These are phyloP conservation scores for Leptopterna dolabrata DNA, from an alignment of 2,888 invertebrate genomes.

Conservation along the genomic window DNA sequence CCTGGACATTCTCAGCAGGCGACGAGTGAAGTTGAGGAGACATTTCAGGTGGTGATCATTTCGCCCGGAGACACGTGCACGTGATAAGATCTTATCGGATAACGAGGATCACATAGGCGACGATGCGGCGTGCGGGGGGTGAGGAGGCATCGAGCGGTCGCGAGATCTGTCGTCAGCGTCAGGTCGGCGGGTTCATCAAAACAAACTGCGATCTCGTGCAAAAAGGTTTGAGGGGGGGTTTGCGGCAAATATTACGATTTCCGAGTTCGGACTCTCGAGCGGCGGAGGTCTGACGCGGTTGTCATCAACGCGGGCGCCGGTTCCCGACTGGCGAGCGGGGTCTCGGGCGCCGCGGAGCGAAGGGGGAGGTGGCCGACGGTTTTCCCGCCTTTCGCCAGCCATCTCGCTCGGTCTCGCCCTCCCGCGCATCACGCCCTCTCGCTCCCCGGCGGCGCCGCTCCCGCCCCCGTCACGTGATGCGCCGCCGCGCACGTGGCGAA, in stretches of 20 bases:
- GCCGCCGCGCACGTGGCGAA: background rate
- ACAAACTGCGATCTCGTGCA: background rate
- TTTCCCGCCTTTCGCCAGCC: constrained; percentile 38
- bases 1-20: constrained; percentile 78
- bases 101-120: background rate
- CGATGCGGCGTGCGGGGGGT: background rate
- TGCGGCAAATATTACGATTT: background rate
- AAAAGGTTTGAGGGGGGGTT: background rate
- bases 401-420: constrained; percentile 1
- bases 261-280: background rate
- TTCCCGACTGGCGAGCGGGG: constrained; percentile 39
- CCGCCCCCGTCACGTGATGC: background rate
- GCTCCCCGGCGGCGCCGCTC: background rate
- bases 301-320: constrained; percentile 42
- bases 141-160: no score
- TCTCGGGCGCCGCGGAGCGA: background rate
- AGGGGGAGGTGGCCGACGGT: constrained; percentile 9
- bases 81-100: constrained; percentile 22
- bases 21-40: constrained; percentile 19
- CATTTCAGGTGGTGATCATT: constrained; percentile 37
- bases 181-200: background rate
- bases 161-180: background rate
- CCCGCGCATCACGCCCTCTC: background rate
- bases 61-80: background rate
- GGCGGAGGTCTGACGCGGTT: background rate